Conservation (phyloP, 1,140 invertebrate genomes). For the Ooceraea biroi region DNA sequence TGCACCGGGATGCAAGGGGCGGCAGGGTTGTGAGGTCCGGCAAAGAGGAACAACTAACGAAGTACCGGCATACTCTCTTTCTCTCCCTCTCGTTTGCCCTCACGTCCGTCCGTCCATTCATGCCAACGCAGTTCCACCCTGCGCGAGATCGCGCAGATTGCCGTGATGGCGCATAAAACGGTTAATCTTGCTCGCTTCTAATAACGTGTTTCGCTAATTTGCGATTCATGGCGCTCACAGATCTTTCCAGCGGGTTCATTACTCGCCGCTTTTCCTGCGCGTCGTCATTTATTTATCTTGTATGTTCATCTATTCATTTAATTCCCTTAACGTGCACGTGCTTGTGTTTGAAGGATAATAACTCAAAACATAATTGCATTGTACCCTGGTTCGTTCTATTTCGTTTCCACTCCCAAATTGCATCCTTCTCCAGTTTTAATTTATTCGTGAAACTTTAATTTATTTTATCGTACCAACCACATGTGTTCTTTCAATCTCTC, state of each 20-base stretch:
- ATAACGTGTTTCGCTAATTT: constrained; percentile 36
- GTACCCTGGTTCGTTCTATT: no score
- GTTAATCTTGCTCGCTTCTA: constrained; percentile 32
- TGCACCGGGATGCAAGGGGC: background rate
- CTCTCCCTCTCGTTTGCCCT: background rate
- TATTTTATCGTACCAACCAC: background rate
- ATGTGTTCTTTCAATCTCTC: background rate
- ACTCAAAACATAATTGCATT: no score
- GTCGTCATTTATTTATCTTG: background rate
- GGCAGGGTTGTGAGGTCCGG: background rate
- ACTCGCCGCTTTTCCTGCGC: background rate
- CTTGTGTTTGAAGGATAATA: background rate
- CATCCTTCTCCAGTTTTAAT: no score
- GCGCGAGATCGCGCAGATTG: constrained; percentile 26
- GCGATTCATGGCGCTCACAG: background rate
- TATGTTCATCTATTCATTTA: background rate
- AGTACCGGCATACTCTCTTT: constrained; percentile 14
- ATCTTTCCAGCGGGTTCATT: background rate
- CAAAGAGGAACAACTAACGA: constrained; percentile 29
- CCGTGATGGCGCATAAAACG: constrained; percentile 31
- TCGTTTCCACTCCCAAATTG: no score
- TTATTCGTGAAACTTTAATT: background rate
- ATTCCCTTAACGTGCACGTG: background rate
- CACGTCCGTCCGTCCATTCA: constrained; percentile 4
- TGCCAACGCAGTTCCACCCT: background rate